Evolutionary conservation across 53 echinoderm and acorn worm genomes (phyloP).

Genomic region (Crossaster papposus): DNA sequence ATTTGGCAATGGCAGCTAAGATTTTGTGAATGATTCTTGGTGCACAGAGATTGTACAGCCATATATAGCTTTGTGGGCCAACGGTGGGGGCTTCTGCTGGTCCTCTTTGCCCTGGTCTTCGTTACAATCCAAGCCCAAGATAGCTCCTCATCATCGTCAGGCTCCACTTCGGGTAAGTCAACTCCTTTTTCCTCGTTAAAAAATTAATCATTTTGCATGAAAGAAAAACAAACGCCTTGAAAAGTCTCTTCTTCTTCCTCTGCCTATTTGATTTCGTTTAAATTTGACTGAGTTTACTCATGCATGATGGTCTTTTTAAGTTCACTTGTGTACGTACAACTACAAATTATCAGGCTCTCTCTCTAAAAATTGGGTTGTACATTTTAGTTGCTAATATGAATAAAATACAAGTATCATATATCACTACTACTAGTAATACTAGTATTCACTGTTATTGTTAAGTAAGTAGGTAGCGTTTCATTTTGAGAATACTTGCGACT

Average conservation of each 20-base stretch:
- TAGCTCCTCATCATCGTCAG: neutral
- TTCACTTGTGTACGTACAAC: conserved; percentile 78
- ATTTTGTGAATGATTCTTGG: conserved; percentile 64
- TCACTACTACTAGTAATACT: no score
- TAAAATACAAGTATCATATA: neutral
- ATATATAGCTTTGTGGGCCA: conserved; percentile 99
- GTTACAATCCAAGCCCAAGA: conserved; percentile 21
- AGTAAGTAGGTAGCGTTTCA: neutral
- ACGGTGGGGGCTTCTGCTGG: conserved; percentile 68
- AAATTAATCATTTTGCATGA: conserved; percentile 33
- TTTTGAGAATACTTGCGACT: neutral
- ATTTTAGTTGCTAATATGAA: neutral
- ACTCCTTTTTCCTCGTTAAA: neutral
- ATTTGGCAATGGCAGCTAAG: conserved; percentile 54
- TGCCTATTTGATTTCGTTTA: conserved; percentile 35
- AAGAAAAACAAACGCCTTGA: neutral
- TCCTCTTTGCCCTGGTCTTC: conserved; percentile 60
- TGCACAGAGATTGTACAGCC: conserved; percentile 92
- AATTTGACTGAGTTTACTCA: conserved; percentile 61
- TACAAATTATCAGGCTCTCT: no score
- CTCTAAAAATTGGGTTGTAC: neutral
- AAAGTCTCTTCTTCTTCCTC: conserved; percentile 5
- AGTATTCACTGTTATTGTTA: no score
- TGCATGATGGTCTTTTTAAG: conserved; percentile 68
- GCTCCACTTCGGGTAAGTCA: conserved; percentile 24